Base-by-base conservation (phyloP, 2,888 invertebrate species). In the Hirtodrosophila histrioides region DNA sequence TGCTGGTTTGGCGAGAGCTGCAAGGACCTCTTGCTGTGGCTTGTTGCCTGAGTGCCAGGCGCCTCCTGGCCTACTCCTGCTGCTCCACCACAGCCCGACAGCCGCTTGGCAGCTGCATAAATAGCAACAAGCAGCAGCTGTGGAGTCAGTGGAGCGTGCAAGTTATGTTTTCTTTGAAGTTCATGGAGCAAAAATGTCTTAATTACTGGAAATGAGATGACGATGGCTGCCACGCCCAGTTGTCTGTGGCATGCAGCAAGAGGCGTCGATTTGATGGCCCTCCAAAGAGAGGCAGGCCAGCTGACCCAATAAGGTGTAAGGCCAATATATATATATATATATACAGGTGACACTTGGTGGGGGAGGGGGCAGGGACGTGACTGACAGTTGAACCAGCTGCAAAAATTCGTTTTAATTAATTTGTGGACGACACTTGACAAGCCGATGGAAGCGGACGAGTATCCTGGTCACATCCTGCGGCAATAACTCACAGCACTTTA, bases 401-500 rank as follows among this genome's bases (percentile, higher is more conserved):
- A 62, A 57, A 74, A 69, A 69, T 54, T 64, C 36, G 54, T 55
- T 68, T 58, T 80, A 69, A 84, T 84, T 84, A 84, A 84, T 80
- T 84, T 73, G 80, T 36, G 68, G 80, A 39, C 45, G 44, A 69
- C 39, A 46, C 46, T 64, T 60, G 69, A 61, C 56, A 40, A 57
- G 12, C 6, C 36, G 53, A 27, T 12, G 23, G 31, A 4, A 43
- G 46, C 43, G 35, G 31, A 33, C 48, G 55, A 49, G 64, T 57
- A 73, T 64, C 63, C 63, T 73, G 76, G 71, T 74, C 78, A 81
- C 84, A 86, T 86, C 88, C 88, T 86, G 83, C 67, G 84, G 84
- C 84, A 80, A 87, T 87, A 86, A 86, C 79, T 85, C 88, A 83
- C 74, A 85, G 86, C 86, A 80, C 83, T 85, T 85, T 80, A 85